Evolutionary conservation across 2,113 vertebrate genomes (phyloP), one percentile per base, ranked within the genome.

Genomic region (Solea senegalensis): DNA sequence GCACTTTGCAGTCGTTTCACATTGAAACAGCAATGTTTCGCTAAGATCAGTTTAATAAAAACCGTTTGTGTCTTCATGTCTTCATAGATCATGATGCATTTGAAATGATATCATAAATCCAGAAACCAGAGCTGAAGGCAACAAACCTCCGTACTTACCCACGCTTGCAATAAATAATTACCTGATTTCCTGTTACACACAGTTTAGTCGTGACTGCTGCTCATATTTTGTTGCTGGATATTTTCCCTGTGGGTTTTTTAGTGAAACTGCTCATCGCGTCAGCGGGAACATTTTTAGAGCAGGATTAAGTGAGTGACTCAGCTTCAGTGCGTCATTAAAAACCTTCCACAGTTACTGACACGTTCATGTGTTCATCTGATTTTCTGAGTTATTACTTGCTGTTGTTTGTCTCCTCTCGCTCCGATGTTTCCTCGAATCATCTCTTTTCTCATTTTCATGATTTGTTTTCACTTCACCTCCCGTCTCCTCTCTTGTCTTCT

Each of bases 231-330:
- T 27, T 27, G 21, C 26, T 53, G 9, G n/a, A 9, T 48, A 55
- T 70, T 70, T 49, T 15, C 16, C 62, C 40, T 13, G 7, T 2
- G 5, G 16, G 28, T 34, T 34, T 34, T 28, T 45, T 12, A 12
- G 16, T 10, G 0, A 4, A 45, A 7, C 27, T 8, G 43, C 1
- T 16, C 43, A 50, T 62, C 67, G 60, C 26, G 28, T 50, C 50
- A 55, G 26, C 41, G 15, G 63, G 69, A 21, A 52, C 45, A 63
- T 40, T 63, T 79, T 63, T 43, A 60, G 53, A 26, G 41, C 69
- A 16, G 26, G 40, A 52, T 63, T 16, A 21, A 34, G 34, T 16
- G 40, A 40, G 57, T 73, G 70, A 79, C 40, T 79, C 76, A 59
- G 10, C 45, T 21, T 15, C 44, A 27, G 4, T 52, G 50, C 53